Evolutionary conservation across 2,113 vertebrate species (phyloP).

Genomic region (Rhipidura dahli): DNA sequence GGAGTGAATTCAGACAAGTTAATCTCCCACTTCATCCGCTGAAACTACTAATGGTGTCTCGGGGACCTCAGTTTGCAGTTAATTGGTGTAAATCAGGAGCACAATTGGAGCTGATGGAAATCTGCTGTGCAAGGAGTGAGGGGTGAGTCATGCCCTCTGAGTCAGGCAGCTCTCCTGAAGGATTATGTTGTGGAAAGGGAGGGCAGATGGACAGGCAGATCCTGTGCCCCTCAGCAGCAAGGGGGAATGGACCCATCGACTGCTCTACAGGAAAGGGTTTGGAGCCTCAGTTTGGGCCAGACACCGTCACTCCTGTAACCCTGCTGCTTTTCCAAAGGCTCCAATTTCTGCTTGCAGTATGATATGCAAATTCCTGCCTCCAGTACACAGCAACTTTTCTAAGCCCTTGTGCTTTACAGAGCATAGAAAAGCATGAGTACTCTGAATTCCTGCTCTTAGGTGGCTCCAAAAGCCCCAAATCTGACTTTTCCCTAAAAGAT

Average conservation of each 20-base stretch:
- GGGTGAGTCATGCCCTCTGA: not conserved
- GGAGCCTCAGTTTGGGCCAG: not conserved
- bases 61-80: slow-evolving; percentile 10
- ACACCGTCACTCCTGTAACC: not conserved
- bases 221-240: not conserved
- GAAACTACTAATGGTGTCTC: slow-evolving; percentile 30
- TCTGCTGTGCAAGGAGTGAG: not conserved
- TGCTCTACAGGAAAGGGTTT: not conserved
- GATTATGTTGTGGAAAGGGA: not conserved
- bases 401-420: not conserved
- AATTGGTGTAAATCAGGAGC: slow-evolving; percentile 36
- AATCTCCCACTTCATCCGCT: slow-evolving; percentile 33
- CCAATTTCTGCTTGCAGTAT: not conserved
- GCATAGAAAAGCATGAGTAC: not conserved
- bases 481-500: not conserved
- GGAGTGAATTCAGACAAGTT: slow-evolving; percentile 44
- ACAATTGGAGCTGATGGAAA: not conserved
- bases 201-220: not conserved
- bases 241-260: rapidly evolving
- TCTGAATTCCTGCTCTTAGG: not conserved
- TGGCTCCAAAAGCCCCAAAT: not conserved
- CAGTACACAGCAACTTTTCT: not conserved
- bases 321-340: not conserved
- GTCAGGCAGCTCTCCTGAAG: not conserved
- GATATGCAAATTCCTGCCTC: slow-evolving; percentile 6